Base-by-base conservation (phyloP, 2,113 vertebrate species). In the Stegostoma tigrinum region DNA sequence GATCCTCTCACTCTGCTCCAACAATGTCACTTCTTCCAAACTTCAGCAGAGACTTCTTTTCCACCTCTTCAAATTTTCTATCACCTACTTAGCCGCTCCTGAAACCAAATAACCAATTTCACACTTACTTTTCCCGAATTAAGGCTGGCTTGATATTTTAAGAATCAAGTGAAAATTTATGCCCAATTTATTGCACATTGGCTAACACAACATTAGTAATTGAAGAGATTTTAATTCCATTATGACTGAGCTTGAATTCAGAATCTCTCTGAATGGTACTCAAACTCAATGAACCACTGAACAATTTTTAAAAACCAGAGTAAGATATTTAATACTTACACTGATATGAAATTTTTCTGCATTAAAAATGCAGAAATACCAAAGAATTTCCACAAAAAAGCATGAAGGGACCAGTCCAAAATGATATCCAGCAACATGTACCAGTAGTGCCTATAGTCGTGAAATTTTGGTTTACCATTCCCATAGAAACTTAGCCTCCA, bases 301-400 rank as follows among this genome's bases (percentile, higher is more conserved):
- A 61, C 8, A 52, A 17, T 83, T 95, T 96, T 30, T 42, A 78
- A 91, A 38, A 80, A 80, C 27, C 34, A 52, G 55, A 34, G 1
- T 75, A 87, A 90, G 52, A 3, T n/a, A 42, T 61, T 30, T 19
- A 75, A 75, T 96, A 98, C 99, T 98, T 97, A 99, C 99, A 96
- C 97, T 61, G 99, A 99, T 96, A 99, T 95, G 75, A 97, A 98
- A 96, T 98, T 98, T 96, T 99, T 99, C 96, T 99, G 99, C 86
- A 99, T 97, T 90, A 99, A 98, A 97, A 99, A 98, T 78, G 98
- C 99, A 0, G 99, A 99, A 95, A 98, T 52, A 5, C 99, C 99
- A 83, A 99, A 99, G 10, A 99, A 94, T 96, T 97, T 97, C 99
- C 99, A 99, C 96, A 99, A 96, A 96, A 99, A 96, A 19, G 98